Conservation (phyloP, 2,113 vertebrate species). For the Chunga burmeisteri region DNA sequence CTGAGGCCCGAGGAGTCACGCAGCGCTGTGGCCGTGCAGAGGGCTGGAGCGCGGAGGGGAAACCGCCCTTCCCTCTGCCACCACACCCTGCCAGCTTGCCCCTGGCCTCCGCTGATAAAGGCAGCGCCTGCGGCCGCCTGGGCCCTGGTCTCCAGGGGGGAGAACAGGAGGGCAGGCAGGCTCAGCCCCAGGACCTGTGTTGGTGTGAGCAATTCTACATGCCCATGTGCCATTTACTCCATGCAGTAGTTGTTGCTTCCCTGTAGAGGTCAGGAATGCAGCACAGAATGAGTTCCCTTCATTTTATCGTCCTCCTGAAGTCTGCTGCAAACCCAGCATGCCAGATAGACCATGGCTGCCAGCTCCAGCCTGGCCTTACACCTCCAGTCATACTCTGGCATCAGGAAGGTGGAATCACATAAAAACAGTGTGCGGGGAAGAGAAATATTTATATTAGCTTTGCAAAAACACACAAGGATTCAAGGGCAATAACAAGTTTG, state of each 20-base stretch:
- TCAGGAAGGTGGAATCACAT: not conserved
- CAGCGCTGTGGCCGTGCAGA: accelerated
- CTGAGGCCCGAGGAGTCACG: accelerated
- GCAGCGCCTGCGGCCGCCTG: accelerated
- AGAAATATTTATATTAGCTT: not conserved
- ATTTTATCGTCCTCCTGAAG: not conserved
- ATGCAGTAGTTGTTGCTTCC: slow-evolving; percentile 11
- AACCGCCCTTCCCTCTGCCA: not conserved
- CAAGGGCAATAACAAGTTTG: not conserved
- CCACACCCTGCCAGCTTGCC: not conserved
- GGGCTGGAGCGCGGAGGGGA: not conserved
- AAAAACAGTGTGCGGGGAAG: accelerated
- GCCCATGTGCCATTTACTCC: not conserved
- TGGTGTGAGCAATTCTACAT: accelerated
- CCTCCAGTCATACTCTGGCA: not conserved
- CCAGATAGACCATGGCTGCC: not conserved
- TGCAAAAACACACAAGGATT: not conserved
- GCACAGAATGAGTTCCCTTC: not conserved
- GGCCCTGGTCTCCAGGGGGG: not conserved
- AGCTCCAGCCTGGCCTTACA: not conserved
- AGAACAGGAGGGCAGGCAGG: not conserved
- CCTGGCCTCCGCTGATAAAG: not conserved
- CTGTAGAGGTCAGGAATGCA: slow-evolving; percentile 59
- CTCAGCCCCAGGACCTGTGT: accelerated
- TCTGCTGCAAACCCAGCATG: not conserved